Base-by-base conservation (phyloP, 1,140 invertebrate genomes). In the Zaprionus africanus region DNA sequence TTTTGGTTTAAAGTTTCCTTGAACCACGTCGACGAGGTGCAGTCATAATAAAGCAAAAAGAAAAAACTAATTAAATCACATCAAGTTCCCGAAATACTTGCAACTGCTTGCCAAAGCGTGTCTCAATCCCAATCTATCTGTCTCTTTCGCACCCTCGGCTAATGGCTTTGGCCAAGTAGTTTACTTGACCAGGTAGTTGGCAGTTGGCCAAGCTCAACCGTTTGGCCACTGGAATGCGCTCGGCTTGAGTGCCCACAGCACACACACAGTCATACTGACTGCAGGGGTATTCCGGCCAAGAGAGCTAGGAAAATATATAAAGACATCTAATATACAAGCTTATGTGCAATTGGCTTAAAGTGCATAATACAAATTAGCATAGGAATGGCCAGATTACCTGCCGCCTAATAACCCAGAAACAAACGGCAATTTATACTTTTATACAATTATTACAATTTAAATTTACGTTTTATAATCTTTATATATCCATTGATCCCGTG, bases 171-270 rank as follows among this genome's bases (percentile, higher is more conserved):
- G 75, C 84, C 84, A 87, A 87, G 81, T 84, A 88, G 81, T 90
- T 88, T 85, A 88, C 74, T 84, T 87, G 83, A 87, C 84, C 84
- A 88, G 84, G 85, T 90, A 84, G 85, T 84, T 84, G 84, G 75
- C 85, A 90, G 65, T 46, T 71, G 83, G 84, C 85, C 84, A 81
- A 82, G 79, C 46, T 56, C 24, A 68, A 60, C 38, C 64, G 46
- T 58, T 67, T 60, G 53, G 79, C 73, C 80, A 74, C 57, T 88
- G 85, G 81, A 88, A 88, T 88, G 84, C 74, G 84, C 74, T 88
- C 54, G 62, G 78, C 85, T 81, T 88, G 49, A 90, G 69, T 84
- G 81, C 67, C 63, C 80, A 63, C 46, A 79, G 46, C 22, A 31
- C 59, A 56, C 46, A 12, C 11, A 51, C 46, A 49, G 4, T 11